phyloP scores from a whole-genome alignment of 2,888 invertebrate genomes.

The Synanthedon tipuliformis region DNA sequence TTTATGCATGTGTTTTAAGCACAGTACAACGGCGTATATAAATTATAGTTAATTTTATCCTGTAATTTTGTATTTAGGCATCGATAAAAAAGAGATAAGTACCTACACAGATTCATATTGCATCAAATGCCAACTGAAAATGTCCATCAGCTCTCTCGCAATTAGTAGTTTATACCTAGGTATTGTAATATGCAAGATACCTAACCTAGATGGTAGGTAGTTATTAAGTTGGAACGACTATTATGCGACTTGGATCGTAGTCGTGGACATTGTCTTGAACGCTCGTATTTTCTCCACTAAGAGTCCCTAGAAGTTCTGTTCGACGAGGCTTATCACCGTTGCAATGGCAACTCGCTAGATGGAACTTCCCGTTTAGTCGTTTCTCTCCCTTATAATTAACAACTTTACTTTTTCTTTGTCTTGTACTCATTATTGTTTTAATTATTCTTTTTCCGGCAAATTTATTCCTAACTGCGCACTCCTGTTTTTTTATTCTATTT shows the following conservation, averaged over 20 bases:
- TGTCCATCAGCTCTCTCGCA: no score
- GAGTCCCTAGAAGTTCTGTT: slow-evolving; percentile 9
- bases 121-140: no score
- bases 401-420: slow-evolving; percentile 27
- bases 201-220: slow-evolving; percentile 6
- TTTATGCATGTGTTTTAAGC: no score
- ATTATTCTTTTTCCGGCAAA: slow-evolving; percentile 3
- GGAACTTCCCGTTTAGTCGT: slow-evolving; percentile 10
- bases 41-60: no score
- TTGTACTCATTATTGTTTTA: slow-evolving; percentile 5
- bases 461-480: slow-evolving; percentile 1
- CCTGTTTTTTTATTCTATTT: slow-evolving; percentile 1
- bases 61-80: no score
- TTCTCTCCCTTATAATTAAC: slow-evolving; percentile 29
- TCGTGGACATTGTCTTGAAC: slow-evolving; percentile 10
- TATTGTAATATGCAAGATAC: no score
- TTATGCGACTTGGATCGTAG: slow-evolving; percentile 11
- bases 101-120: no score
- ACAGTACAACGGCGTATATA: no score
- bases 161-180: no score
- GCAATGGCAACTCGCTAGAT: slow-evolving; percentile 8
- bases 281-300: slow-evolving; percentile 3
- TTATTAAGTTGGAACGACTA: slow-evolving; percentile 12
- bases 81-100: no score
- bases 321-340: slow-evolving; percentile 12